Percentiles rank a stretch among this genome's conserved stretches.
Evolutionary conservation across 2,888 invertebrate genomes (phyloP).

Genomic region (Amphipyra berbera): DNA sequence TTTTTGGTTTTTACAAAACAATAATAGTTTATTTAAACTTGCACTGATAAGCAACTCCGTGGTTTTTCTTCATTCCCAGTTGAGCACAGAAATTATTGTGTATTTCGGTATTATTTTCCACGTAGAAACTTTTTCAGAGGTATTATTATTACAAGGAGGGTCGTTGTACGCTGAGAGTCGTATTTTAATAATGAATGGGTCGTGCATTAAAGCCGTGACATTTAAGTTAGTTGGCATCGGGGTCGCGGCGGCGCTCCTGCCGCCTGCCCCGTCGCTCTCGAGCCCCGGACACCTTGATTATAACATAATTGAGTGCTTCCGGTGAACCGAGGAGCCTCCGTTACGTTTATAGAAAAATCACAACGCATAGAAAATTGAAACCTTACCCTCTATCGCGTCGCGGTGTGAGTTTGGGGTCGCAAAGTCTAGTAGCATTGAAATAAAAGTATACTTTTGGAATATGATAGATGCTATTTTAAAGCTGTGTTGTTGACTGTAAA

Average conservation of each 20-base stretch:
- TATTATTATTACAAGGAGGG: conserved; percentile 61
- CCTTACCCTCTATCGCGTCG: conserved; percentile 10
- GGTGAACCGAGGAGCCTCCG: conserved; percentile 71
- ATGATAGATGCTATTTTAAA: conserved; percentile 6
- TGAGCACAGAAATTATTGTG: conserved; percentile 44
- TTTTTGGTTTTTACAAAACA: conserved; percentile 24
- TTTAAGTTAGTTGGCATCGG: conserved; percentile 61
- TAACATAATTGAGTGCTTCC: conserved; percentile 84
- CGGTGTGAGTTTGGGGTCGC: not conserved
- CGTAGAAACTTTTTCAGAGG: conserved; percentile 60
- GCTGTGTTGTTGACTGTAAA: conserved; percentile 7
- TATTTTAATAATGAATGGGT: conserved; percentile 73
- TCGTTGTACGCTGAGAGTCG: conserved; percentile 56
- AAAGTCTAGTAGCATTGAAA: not conserved
- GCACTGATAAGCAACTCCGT: conserved; percentile 16
- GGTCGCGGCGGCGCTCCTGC: conserved; percentile 19
- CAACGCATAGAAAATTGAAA: conserved; percentile 34
- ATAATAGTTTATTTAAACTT: conserved; percentile 19
- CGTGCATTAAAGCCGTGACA: conserved; percentile 69
- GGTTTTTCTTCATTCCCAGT: conserved; percentile 31
- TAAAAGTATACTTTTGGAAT: conserved; percentile 6
- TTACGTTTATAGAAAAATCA: conserved; percentile 58
- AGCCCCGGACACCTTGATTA: conserved; percentile 75
- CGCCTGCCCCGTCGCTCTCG: conserved; percentile 28
- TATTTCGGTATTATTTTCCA: conserved; percentile 61